Evolutionary conservation across 2,113 vertebrate species (phyloP), one percentile per base, ranked within the genome.

Genomic region (Trematocara variabile): DNA sequence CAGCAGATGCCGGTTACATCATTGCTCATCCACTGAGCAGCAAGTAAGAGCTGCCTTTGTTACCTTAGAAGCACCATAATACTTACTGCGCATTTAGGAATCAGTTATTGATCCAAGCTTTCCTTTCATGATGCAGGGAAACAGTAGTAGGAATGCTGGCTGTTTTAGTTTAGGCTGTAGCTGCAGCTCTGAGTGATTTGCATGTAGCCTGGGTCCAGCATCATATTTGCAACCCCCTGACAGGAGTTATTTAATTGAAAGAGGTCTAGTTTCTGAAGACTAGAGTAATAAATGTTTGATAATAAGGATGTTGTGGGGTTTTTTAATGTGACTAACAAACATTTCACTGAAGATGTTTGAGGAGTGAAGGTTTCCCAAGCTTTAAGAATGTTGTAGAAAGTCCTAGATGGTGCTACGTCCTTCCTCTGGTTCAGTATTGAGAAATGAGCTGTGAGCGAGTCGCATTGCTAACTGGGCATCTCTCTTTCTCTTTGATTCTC

Each of bases 1-100:
- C 46, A 87, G 55, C 37, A 13, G 44, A 89, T 86, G 44, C 16
- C 81, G 37, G 86, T 89, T 92, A 82, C 82, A 84, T 88, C 56
- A 90, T 55, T 80, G 46, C 25, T 89, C 44, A 78, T 80, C 37
- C 55, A 80, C 48, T 16, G 33, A 53, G 60, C 68, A 83, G 34
- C 10, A 18, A 86, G 56, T 20, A 48, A 84, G 81, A 80, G 48
- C 70, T 44, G 50, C 52, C 63, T 86, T 56, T 89, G 80, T 90
- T 84, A 60, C 63, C 50, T 81, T 18, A 50, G 39, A 10, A 70
- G 44, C 12, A 10, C 16, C 8, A 44, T 12, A 81, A 79, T 16
- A 52, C n/a, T 81, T 18, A 5, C 55, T 44, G 65, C 20, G 20
- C 12, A 56, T 11, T n/a, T 16, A 52, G 20, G 60, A 55, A 3